Evolutionary conservation across 2,888 invertebrate species (phyloP).

Genomic region (Cerastis leucographa): DNA sequence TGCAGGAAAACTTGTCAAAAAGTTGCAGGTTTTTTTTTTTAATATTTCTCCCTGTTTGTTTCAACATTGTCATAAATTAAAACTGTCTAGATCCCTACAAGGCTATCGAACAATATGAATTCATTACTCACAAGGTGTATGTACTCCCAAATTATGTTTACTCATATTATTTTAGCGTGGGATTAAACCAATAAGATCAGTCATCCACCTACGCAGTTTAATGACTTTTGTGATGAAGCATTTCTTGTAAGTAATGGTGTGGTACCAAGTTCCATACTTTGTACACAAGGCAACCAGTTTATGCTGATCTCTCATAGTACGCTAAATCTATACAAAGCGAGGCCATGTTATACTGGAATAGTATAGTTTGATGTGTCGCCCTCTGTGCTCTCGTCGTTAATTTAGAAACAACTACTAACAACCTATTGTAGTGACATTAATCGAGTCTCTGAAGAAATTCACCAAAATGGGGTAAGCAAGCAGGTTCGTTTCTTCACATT

Average conservation of each 20-base stretch:
- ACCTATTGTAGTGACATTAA: background rate
- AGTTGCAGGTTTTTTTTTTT: background rate
- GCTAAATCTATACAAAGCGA: no score
- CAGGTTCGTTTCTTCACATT: background rate
- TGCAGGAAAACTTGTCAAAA: background rate
- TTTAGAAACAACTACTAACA: no score
- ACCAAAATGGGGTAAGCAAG: background rate
- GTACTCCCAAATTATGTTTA: slow-evolving; percentile 47
- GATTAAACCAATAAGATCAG: slow-evolving; percentile 46
- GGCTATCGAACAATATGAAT: slow-evolving; percentile 29
- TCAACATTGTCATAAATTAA: background rate
- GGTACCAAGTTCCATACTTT: background rate
- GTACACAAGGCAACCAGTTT: no score
- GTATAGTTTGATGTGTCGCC: no score
- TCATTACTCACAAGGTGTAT: slow-evolving; percentile 40
- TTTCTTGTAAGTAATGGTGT: slow-evolving; percentile 9
- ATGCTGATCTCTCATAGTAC: no score
- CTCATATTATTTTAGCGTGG: slow-evolving; percentile 50
- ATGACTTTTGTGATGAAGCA: slow-evolving; percentile 53
- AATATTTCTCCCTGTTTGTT: background rate
- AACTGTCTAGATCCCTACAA: background rate
- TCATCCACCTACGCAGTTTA: slow-evolving; percentile 66
- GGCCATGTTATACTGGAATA: no score
- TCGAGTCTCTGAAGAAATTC: background rate
- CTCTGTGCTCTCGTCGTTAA: background rate